Evolutionary conservation across 2,888 invertebrate genomes (phyloP).

Genomic region (Lasioglossum calceatum): DNA sequence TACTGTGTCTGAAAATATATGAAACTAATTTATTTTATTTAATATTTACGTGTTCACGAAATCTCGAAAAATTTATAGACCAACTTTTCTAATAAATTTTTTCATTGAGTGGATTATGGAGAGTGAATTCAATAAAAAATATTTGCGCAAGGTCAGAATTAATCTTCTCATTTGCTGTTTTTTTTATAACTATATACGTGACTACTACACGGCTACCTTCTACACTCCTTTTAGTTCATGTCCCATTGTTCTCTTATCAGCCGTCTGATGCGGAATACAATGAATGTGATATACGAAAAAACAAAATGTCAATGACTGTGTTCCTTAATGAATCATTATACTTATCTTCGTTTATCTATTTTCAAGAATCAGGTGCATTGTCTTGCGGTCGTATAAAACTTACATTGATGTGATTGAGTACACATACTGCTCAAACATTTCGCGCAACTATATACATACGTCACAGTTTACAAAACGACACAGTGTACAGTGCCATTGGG

Average conservation of each 20-base stretch:
- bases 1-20: not conserved
- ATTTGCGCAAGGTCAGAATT: not conserved
- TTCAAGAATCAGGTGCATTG: constrained; percentile 31
- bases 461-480: constrained; percentile 32
- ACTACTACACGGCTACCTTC: constrained; percentile 20
- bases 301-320: constrained; percentile 63
- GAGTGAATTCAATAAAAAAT: not conserved
- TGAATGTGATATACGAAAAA: constrained; percentile 57
- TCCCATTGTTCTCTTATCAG: constrained; percentile 41
- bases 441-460: constrained; percentile 21
- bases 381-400: constrained; percentile 19
- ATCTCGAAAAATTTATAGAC: not conserved
- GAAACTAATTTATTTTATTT: constrained; percentile 31
- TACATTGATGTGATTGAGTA: constrained; percentile 37
- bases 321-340: constrained; percentile 11
- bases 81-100: not conserved
- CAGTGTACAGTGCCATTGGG: constrained; percentile 34
- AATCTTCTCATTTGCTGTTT: constrained; percentile 3
- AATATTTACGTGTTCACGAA: constrained; percentile 9
- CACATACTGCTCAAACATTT: constrained; percentile 21
- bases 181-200: not conserved
- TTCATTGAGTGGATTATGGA: not conserved
- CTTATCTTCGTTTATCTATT: constrained; percentile 21
- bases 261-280: constrained; percentile 40
- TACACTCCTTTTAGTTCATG: constrained; percentile 41